A percentile compares a stretch with the other conserved stretches of the same genome.
phyloP scores from a whole-genome alignment of 2,113 vertebrate species.

The Calidris pugnax region DNA sequence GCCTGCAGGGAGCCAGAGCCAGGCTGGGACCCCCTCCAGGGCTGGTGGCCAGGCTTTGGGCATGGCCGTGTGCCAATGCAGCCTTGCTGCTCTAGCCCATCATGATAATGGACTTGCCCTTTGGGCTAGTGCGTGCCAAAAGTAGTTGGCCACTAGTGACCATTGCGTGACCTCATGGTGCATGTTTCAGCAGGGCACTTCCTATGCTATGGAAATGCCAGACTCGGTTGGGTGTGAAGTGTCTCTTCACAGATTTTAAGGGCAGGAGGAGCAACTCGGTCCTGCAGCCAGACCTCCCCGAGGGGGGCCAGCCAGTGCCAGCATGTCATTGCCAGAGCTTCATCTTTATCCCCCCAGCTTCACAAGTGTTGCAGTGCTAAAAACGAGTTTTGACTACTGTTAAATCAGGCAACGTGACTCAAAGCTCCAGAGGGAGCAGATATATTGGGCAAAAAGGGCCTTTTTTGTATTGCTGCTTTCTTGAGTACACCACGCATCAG shows the following conservation, averaged over 20 bases:
- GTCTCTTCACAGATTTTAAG: not conserved
- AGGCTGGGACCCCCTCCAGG: not conserved
- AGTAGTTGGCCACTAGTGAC: not conserved
- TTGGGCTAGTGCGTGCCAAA: not conserved
- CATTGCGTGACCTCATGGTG: not conserved
- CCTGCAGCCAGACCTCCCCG: accelerated
- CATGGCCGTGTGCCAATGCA: accelerated
- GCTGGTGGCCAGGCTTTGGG: not conserved
- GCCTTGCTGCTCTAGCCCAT: not conserved
- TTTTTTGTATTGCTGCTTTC: not conserved
- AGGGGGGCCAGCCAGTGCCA: not conserved
- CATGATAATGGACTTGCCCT: not conserved
- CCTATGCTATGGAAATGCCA: not conserved
- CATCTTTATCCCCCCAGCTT: not conserved
- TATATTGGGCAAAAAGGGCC: not conserved
- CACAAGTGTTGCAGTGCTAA: not conserved
- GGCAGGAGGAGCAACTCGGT: not conserved
- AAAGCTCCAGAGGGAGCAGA: not conserved
- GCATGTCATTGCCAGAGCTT: not conserved
- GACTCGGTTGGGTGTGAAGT: accelerated
- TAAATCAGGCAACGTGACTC: not conserved
- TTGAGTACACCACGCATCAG: not conserved
- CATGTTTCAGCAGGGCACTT: accelerated
- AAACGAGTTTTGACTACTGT: not conserved
- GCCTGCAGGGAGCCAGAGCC: not conserved